Percentiles rank a stretch among this genome's conserved stretches.
Evolutionary conservation across 2,797 vertebrate species (phyloP).

Genomic region (Enteromius viviparus): DNA sequence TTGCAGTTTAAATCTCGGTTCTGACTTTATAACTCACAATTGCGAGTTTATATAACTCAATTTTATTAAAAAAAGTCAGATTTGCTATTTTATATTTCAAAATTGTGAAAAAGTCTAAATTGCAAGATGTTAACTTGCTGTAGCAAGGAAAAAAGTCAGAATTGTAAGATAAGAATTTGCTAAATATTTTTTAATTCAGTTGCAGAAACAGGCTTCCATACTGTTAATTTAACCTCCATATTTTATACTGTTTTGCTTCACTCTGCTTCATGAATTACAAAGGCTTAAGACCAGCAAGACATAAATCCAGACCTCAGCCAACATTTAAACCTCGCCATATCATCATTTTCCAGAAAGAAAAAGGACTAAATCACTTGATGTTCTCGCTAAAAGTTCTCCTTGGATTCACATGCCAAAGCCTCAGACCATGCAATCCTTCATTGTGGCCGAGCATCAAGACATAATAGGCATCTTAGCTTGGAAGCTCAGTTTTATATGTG

Average conservation of each 20-base stretch:
- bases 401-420: slow-evolving; percentile 14
- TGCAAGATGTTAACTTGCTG: too few species aligned
- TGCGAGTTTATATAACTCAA: too few species aligned
- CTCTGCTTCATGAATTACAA: slow-evolving; percentile 2
- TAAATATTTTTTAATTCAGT: too few species aligned
- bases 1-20: too few species aligned
- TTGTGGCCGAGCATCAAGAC: background rate
- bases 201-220: too few species aligned
- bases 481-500: background rate
- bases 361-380: slow-evolving; percentile 7
- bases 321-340: slow-evolving; percentile 9
- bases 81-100: too few species aligned
- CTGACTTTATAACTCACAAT: too few species aligned
- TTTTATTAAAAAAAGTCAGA: too few species aligned
- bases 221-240: background rate
- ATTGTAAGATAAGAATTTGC: too few species aligned
- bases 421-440: slow-evolving; percentile 9
- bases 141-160: too few species aligned
- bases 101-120: too few species aligned
- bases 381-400: background rate
- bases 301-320: slow-evolving; percentile 12
- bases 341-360: slow-evolving; percentile 14
- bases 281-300: background rate
- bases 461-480: background rate
- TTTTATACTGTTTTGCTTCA: slow-evolving; percentile 4